Evolutionary conservation across 2,797 vertebrate genomes (phyloP), one percentile per base, ranked within the genome.

Genomic region (Xyrichtys novacula): DNA sequence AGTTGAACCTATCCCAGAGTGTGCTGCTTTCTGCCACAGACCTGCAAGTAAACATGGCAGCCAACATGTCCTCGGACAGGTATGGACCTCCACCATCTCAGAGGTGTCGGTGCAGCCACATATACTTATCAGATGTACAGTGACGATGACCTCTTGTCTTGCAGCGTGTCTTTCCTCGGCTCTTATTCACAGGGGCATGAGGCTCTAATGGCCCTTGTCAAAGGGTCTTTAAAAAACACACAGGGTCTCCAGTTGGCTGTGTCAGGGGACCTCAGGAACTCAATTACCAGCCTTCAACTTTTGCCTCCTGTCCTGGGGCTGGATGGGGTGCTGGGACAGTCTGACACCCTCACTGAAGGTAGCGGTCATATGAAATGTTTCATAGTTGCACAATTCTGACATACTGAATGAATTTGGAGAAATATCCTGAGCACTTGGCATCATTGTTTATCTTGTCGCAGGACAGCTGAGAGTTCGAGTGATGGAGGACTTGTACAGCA

Each of bases 31-130:
- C 63, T 5, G 62, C 89, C 55, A 58, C 72, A 38, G 63, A 90
- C 31, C 63, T 93, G 48, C 73, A 84, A 20, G 66, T 96, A 29
- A 88, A 89, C 70, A 74, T 96, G 44, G 68, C 71, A 1, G 85
- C 93, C 59, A 95, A 94, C 84, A 44, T 90, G 57, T 89, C 93
- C 32, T 82, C 91, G 11, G 87, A 94, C 74, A 95, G 95, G 96
- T 91, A 89, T 87, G 92, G 91, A n/a, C 17, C 17, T 48, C 34
- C 26, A 31, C 26, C 9, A 47, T 12, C 15, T 38, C 3, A 17
- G 1, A 29, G 15, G 23, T 28, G 7, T 22, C 40, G 2, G 9
- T 73, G 26, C 11, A 26, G 42, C 0, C 14, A 47, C 39, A 20
- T 32, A n/a, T 26, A 8, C 16, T 31, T 32, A 19, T 40, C 11